Base-by-base conservation (phyloP, 2,797 vertebrate genomes). In the Neosalanx taihuensis region DNA sequence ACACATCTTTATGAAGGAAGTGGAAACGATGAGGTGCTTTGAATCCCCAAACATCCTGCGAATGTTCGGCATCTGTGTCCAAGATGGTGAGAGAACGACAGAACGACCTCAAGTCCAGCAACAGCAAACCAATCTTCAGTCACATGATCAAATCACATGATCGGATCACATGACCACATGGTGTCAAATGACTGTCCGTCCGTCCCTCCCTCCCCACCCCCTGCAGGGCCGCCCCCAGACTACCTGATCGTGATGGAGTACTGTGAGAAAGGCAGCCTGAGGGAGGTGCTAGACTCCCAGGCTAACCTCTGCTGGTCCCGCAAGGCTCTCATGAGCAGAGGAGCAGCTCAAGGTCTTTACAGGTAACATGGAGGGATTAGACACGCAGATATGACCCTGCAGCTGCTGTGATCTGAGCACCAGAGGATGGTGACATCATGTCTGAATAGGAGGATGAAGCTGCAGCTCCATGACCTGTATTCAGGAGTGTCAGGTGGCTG, bases 231-330 rank as follows among this genome's bases (percentile, higher is more conserved):
- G 0, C 85, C 76, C 0, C 90, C 94, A 20, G 83, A 89, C n/a
- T 96, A 92, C 84, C 91, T 95, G 67, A 92, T 97, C 0, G 77
- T 97, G 79, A 96, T 91, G 89, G 96, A 98, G 79, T 95, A 92
- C 83, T 98, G 96, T 64, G 93, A 95, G 76, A 93, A 88, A 0
- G 94, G 96, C 46, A 94, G 84, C 0, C 90, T 98, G 61, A 82
- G 93, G n/a, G 75, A 94, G 1, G 91, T 98, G 69, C 86, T 98
- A 79, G 91, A 86, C 62, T 82, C 76, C 3, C 46, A 86, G 0
- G 57, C 5, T 17, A 69, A 69, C 0, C 89, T 98, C n/a, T 6
- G 83, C 4, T 93, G 94, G 89, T 74, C 77, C 1, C 67, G 49
- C 23, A 94, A 92, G 64, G 83, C 90, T 5, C 31, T 70, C 0